Evolutionary conservation across 2,888 invertebrate genomes (phyloP), one percentile per base, ranked within the genome.

Genomic region (Dromius quadrimaculatus): DNA sequence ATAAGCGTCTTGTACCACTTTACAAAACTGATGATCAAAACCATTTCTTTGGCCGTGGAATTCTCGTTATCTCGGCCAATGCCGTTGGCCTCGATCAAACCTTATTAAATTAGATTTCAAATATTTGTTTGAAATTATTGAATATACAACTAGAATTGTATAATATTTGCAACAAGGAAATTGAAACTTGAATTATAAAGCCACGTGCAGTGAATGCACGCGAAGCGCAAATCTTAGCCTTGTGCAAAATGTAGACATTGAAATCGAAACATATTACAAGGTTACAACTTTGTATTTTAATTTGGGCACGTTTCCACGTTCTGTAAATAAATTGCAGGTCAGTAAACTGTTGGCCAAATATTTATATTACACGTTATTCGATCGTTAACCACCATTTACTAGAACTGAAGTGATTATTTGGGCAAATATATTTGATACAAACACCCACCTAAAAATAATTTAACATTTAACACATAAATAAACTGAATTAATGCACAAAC

Each of bases 41-140:
- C 66, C 64, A 68, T 68, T 68, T 57, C 68, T 68, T 68, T 68
- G 68, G 41, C 68, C 68, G 43, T 68, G 68, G 68, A 45, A 68
- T 68, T 68, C 68, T 41, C 45, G 59, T 57, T 59, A 68, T 43
- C 68, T 68, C 68, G 68, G 68, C 68, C 68, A 68, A 59, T 59
- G 59, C 17, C 17, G 57, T 43, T 68, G 59, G 68, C 68, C 68
- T 68, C 59, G 59, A 43, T 68, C 28, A 20, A 17, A 47, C 57
- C 41, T 62, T 38, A 38, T 62, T 62, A 15, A 62, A 59, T 68
- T 59, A 68, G 32, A 50, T 68, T 45, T 68, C 68, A 68, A 68
- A 68, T 59, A 43, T 68, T 19, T 68, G 43, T 47, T 47, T 20
- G n/a, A 47, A 23, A 47, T 47, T n/a, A n/a, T n/a, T n/a, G n/a